Evolutionary conservation across 2,888 invertebrate species (phyloP).

Genomic region (Drosophila meridiana): DNA sequence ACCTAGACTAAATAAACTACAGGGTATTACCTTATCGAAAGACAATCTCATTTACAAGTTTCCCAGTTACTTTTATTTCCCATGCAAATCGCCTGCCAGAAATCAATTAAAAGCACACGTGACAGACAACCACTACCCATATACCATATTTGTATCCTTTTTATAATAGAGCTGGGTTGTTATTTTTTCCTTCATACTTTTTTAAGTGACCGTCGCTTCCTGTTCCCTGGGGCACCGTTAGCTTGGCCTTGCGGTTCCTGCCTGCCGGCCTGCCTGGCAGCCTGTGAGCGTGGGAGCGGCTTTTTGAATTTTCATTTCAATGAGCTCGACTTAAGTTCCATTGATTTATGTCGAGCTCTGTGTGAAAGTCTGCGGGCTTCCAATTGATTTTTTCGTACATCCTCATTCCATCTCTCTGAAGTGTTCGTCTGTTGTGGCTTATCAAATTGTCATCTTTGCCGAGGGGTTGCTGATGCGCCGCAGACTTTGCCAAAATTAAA

Average conservation of each 20-base stretch:
- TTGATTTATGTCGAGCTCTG: conserved; percentile 65
- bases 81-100: conserved; percentile 66
- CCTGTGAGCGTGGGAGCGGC: conserved; percentile 62
- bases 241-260: conserved; percentile 67
- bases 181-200: conserved; percentile 25
- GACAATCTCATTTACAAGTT: not conserved
- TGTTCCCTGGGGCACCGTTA: conserved; percentile 60
- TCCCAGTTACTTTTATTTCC: conserved; percentile 46
- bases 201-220: conserved; percentile 57
- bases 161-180: conserved; percentile 9
- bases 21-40: not conserved
- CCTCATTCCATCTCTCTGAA: conserved; percentile 24
- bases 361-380: conserved; percentile 62
- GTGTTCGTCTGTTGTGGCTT: conserved; percentile 35
- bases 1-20: not conserved
- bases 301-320: conserved; percentile 44
- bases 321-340: conserved; percentile 52
- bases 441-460: conserved; percentile 50
- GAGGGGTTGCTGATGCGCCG: conserved; percentile 41
- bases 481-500: conserved; percentile 65
- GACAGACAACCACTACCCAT: conserved; percentile 61
- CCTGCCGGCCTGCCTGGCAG: not conserved
- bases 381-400: conserved; percentile 62
- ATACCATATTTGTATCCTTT: conserved; percentile 54
- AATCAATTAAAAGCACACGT: conserved; percentile 75